A percentile compares a stretch with the other conserved stretches of the same genome.
Conservation (phyloP, 2,797 vertebrate species). For the Cossypha polioptera region DNA sequence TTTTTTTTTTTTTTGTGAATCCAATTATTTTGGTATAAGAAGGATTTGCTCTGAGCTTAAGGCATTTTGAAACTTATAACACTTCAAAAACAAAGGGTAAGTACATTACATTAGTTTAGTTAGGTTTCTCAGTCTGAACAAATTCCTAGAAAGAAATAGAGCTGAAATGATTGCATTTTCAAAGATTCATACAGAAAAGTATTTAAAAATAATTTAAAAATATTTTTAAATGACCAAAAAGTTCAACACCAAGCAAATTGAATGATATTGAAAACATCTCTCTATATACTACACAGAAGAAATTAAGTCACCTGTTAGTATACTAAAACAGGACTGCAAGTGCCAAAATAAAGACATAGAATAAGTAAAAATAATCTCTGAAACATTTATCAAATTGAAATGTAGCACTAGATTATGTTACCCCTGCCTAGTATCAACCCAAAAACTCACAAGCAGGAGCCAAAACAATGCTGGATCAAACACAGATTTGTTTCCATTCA, state of each 20-base stretch:
- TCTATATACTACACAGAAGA: neutral
- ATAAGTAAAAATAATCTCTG: fast-evolving
- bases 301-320: neutral
- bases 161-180: neutral
- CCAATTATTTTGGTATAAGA: neutral
- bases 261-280: neutral
- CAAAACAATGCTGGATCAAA: neutral
- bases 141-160: neutral
- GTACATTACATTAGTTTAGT: neutral
- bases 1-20: neutral
- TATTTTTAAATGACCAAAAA: neutral
- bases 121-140: neutral
- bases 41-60: neutral
- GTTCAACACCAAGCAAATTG: neutral
- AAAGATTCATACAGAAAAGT: neutral
- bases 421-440: too few species aligned
- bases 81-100: neutral
- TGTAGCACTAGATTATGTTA: neutral
- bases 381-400: neutral
- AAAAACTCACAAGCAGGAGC: neutral
- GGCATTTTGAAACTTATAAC: neutral
- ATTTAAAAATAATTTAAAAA: neutral
- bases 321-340: neutral
- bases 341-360: neutral
- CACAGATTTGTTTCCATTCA: neutral